A percentile compares a stretch with the other conserved stretches of the same genome.
Conservation (phyloP, 2,797 vertebrate genomes). For the Phaenicophaeus curvirostris region DNA sequence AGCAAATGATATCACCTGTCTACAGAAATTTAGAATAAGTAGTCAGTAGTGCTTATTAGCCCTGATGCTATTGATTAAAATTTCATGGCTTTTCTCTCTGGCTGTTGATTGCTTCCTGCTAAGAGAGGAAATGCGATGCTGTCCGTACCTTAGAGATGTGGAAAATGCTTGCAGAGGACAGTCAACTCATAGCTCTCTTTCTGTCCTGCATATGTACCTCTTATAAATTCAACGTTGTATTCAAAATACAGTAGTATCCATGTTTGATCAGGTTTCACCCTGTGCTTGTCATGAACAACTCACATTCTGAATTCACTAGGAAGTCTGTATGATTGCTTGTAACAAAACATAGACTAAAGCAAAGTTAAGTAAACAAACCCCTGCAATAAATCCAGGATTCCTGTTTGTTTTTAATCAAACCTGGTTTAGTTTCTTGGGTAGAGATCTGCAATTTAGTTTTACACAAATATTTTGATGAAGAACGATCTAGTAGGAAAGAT, state of each 20-base stretch:
- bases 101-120: neutral
- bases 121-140: neutral
- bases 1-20: neutral
- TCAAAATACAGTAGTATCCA: neutral
- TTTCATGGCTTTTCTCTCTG: neutral
- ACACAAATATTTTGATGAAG: neutral
- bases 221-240: neutral
- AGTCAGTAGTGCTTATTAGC: neutral
- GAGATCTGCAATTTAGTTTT: neutral
- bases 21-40: neutral
- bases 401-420: slow-evolving; percentile 12
- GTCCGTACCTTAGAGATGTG: neutral
- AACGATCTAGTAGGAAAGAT: neutral
- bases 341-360: neutral
- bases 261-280: neutral
- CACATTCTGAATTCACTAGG: neutral
- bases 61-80: neutral
- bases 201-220: neutral
- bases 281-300: neutral
- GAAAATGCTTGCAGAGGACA: neutral
- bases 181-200: neutral
- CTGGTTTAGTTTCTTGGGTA: neutral
- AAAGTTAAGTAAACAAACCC: neutral
- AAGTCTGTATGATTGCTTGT: fast-evolving
- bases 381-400: neutral